Conservation (phyloP, 64 coral and sea anemone genomes). For the Porites lutea region DNA sequence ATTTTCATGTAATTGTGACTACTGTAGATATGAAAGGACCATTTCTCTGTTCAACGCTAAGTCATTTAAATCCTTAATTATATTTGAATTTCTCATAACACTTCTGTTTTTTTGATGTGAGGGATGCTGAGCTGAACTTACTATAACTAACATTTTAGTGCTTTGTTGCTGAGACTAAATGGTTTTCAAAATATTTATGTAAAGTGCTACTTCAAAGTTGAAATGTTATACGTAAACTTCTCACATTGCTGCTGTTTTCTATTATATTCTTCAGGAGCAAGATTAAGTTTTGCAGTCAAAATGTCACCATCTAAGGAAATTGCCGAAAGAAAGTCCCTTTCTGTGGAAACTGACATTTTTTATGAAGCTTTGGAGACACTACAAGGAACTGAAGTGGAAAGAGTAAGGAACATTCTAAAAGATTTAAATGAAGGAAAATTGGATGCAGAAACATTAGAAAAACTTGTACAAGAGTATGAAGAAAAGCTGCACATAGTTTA, state of each 20-base stretch:
- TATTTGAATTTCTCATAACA: too few species aligned
- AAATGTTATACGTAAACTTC: background rate
- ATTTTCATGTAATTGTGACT: too few species aligned
- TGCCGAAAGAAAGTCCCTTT: constrained; percentile 38
- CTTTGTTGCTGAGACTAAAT: too few species aligned
- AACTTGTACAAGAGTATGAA: constrained; percentile 44
- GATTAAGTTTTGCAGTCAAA: constrained; percentile 83
- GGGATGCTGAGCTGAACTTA: too few species aligned
- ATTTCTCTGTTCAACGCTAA: too few species aligned
- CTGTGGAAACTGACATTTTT: constrained; percentile 19
- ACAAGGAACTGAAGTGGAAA: constrained; percentile 22
- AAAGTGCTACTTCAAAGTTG: too few species aligned
- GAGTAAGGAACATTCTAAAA: constrained; percentile 46
- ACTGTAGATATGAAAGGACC: too few species aligned
- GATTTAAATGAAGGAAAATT: constrained; percentile 64
- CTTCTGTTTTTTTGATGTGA: too few species aligned
- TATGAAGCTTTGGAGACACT: constrained; percentile 5
- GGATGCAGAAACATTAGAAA: constrained; percentile 10
- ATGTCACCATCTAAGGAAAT: constrained; percentile 69
- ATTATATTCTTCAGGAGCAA: constrained; percentile 50
- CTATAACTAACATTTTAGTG: too few species aligned
- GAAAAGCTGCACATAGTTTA: background rate
- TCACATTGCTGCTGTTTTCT: background rate
- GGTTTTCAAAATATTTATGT: too few species aligned
- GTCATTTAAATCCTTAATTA: too few species aligned